Base-by-base conservation (phyloP, 37 sponge, comb jelly and placozoan genomes). In the Spongilla lacustris region DNA sequence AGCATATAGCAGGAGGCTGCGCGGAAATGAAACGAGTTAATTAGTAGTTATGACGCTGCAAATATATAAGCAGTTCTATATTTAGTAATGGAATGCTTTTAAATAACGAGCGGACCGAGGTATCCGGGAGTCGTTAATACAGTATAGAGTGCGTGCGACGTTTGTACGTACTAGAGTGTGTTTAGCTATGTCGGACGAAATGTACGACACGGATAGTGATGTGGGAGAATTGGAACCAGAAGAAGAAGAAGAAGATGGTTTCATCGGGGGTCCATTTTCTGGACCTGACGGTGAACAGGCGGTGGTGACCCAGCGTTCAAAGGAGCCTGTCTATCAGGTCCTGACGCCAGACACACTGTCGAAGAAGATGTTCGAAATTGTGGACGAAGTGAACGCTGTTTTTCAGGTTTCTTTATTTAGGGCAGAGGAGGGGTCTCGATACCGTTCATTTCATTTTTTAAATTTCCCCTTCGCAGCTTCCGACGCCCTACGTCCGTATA, bases 281-380 rank as follows among this genome's bases (percentile, higher is more conserved):
- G 79, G 24, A 13, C 28, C 26, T 28, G 28, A 28, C 28, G 26
- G 71, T 70, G 71, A 70, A 29, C 71, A 70, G 71, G 28, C 28
- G 28, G 28, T 29, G 71, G 28, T 29, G 4, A 6, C 28, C 6
- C 71, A 28, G 5, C 71, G 28, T 6, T 70, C 71, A 4, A 28
- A 70, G 26, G 26, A 29, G 71, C 5, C 71, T 28, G 22, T 2
- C 46, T 46, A 49, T 17, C 89, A 89, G 36, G 73, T 80, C 28
- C 86, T 96, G 78, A 88, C 92, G 11, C 87, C 96, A 22, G 96
- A 93, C 24, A 85, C 36, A 79, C 90, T 95, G 29, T 87, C 87
- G 14, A 81, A 92, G 69, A 92, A 93, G 78, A 96, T 94, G 95
- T 89, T 96, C 67, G 93, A 94, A 0, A 84, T 88, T 36, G 87